phyloP scores from a whole-genome alignment of 2,797 vertebrate genomes.

The Neoniphon sammara region DNA sequence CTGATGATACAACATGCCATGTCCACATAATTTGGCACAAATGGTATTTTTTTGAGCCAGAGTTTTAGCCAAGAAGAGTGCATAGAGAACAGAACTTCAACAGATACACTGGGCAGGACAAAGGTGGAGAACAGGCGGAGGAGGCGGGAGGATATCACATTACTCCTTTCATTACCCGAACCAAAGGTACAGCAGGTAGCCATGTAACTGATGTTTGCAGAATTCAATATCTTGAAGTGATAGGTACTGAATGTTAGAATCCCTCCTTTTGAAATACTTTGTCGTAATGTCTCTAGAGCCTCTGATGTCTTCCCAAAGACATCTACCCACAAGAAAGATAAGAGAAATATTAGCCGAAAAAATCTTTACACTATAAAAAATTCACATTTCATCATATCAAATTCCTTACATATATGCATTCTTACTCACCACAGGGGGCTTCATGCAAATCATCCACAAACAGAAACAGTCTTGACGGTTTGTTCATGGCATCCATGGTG shows the following conservation, averaged over 20 bases:
- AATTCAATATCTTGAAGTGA: conserved; percentile 74
- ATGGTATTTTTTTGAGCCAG: conserved; percentile 83
- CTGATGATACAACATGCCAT: conserved; percentile 79
- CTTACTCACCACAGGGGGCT: conserved; percentile 72
- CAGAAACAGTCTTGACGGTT: conserved; percentile 64
- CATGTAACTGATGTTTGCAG: conserved; percentile 79
- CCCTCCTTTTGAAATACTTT: conserved; percentile 82
- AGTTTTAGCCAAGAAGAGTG: conserved; percentile 75
- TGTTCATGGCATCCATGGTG: conserved; percentile 1
- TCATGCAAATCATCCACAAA: conserved; percentile 76
- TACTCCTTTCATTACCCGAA: conserved; percentile 34
- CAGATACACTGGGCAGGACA: conserved; percentile 76
- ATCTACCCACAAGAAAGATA: conserved; percentile 74
- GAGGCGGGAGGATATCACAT: conserved; percentile 81
- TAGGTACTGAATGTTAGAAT: conserved; percentile 68
- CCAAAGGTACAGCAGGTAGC: conserved; percentile 78
- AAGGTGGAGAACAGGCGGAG: conserved; percentile 85
- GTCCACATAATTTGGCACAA: conserved; percentile 52
- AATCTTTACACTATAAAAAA: not conserved
- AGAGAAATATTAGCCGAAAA: not conserved
- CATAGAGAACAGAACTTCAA: conserved; percentile 80
- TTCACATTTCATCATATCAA: not conserved
- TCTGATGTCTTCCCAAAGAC: conserved; percentile 74
- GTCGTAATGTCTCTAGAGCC: conserved; percentile 85
- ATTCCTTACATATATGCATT: not conserved